Evolutionary conservation across 2,888 invertebrate species (phyloP), one percentile per base, ranked within the genome.

Genomic region (Lycocerus yunnanus): DNA sequence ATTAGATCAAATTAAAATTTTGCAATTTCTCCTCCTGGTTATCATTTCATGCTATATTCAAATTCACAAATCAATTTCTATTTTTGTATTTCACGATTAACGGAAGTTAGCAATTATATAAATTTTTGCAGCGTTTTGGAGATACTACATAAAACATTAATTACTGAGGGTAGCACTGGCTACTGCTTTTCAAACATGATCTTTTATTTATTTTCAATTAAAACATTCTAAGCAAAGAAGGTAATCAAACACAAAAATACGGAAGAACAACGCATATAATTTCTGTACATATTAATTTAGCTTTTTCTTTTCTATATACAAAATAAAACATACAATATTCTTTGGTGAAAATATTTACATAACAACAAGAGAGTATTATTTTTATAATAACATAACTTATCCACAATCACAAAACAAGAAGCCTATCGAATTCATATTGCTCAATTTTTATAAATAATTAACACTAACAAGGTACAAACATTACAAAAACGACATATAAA

Each of bases 271-370:
- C 66, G 69, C 86, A 87, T 86, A 86, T 86, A 86, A 86, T 86
- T 87, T 87, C 86, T 87, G 87, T 87, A 87, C 87, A 87, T 82
- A 86, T 85, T 70, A 66, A 21, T 83, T 83, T 83, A 84, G 83
- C 83, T 79, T 80, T 84, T 77, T 78, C 76, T 77, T 63, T 63
- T 63, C 82, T 85, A 85, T 85, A 85, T 84, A 86, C 83, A 86
- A 86, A 84, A 86, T 84, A 85, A 85, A 82, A 85, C 83, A 83
- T 84, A 86, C 83, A 85, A 84, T 82, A 80, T 43, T 87, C 87
- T 87, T 87, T 87, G 87, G 87, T 85, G 85, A 87, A 86, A 86
- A 84, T 86, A 86, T 86, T 85, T 86, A 86, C 86, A 85, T 82
- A 82, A 79, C 77, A 82, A 80, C 79, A 81, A 81, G 78, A 78